A percentile compares a stretch with the other conserved stretches of the same genome.
phyloP scores from a whole-genome alignment of 2,797 vertebrate species.

The Sylvia borin region DNA sequence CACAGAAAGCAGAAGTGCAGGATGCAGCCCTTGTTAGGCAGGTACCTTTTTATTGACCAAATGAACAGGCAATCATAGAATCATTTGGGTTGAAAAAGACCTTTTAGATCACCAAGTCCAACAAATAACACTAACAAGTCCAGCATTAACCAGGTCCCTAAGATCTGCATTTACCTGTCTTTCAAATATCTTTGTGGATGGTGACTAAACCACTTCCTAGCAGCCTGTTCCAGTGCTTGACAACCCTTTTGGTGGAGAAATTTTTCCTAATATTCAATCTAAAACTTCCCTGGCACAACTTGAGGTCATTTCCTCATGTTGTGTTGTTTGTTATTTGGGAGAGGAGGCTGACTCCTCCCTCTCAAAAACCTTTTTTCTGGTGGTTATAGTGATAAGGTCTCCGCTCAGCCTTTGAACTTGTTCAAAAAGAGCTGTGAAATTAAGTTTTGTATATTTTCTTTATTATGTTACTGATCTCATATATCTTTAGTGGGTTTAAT shows the following conservation, averaged over 20 bases:
- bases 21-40: neutral
- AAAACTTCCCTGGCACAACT: neutral
- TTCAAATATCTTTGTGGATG: neutral
- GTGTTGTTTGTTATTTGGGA: neutral
- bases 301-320: neutral
- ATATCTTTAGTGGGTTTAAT: neutral
- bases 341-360: neutral
- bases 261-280: neutral
- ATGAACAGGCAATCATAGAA: neutral
- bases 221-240: neutral
- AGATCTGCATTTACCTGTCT: fast-evolving
- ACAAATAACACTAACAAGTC: neutral
- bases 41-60: neutral
- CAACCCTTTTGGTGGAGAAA: neutral
- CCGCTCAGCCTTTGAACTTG: neutral
- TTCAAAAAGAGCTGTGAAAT: neutral
- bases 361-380: neutral
- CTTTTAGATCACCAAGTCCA: neutral
- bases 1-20: neutral
- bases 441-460: neutral
- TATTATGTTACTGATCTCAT: neutral
- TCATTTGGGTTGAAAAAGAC: neutral
- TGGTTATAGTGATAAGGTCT: neutral
- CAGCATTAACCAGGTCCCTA: neutral
- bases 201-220: neutral